Conservation (phyloP, 2,888 invertebrate species). For the Meloe dianella region DNA sequence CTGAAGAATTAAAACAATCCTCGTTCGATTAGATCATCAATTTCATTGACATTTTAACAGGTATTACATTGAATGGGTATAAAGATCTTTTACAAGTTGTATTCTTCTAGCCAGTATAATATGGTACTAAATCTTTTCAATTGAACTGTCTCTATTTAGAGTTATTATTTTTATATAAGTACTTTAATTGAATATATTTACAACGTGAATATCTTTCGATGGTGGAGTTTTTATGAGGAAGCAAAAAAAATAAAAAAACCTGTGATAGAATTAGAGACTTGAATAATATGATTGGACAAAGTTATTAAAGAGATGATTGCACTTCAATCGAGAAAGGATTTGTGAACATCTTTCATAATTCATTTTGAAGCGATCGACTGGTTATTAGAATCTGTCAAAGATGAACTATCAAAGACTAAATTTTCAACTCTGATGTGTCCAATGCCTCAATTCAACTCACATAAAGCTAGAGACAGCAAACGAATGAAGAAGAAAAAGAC, state of each 20-base stretch:
- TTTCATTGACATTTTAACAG: conserved; percentile 14
- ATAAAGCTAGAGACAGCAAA: neutral
- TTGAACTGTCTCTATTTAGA: no score
- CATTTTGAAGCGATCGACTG: conserved; percentile 7
- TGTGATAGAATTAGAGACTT: neutral
- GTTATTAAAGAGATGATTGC: conserved; percentile 11
- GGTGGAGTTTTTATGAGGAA: neutral
- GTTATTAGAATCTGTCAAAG: conserved; percentile 12
- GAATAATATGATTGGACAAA: neutral
- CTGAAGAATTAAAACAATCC: conserved; percentile 26
- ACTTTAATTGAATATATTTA: neutral
- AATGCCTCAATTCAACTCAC: neutral
- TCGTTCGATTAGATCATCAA: conserved; percentile 26
- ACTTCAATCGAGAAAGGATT: neutral
- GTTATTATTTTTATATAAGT: neutral
- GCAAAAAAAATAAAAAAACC: neutral
- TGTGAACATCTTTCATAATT: neutral
- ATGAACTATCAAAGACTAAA: conserved; percentile 1
- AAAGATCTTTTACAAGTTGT: neutral
- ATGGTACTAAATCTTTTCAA: no score
- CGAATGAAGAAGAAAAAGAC: neutral
- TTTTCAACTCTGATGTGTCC: conserved; percentile 8
- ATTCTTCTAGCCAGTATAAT: no score
- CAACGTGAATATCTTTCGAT: neutral
- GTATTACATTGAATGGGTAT: neutral